phyloP scores from a whole-genome alignment of 2,888 invertebrate genomes.

The Baronia brevicornis region DNA sequence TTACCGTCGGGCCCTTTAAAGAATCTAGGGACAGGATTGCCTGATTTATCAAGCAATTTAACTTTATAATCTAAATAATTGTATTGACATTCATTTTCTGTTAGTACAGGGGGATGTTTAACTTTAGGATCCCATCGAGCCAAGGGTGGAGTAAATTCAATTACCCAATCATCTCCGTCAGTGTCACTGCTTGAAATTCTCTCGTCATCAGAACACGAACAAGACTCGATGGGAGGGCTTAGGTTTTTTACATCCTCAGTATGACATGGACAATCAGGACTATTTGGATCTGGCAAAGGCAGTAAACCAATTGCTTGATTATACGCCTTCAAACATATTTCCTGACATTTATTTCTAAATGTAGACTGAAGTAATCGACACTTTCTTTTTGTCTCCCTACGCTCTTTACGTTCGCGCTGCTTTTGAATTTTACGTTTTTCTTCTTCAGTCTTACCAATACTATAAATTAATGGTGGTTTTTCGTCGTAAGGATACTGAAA shows the following conservation, averaged over 20 bases:
- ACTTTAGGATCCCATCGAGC: constrained; percentile 54
- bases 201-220: constrained; percentile 59
- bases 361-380: constrained; percentile 56
- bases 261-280: constrained; percentile 57
- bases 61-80: constrained; percentile 63
- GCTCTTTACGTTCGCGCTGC: constrained; percentile 52
- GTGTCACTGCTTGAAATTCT: constrained; percentile 54
- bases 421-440: constrained; percentile 49
- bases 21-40: constrained; percentile 55
- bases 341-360: constrained; percentile 62
- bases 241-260: constrained; percentile 27
- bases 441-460: constrained; percentile 58
- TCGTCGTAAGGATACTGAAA: constrained; percentile 67
- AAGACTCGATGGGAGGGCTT: constrained; percentile 50
- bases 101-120: constrained; percentile 42
- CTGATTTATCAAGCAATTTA: constrained; percentile 53
- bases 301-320: constrained; percentile 62
- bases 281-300: constrained; percentile 53
- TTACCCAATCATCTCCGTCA: constrained; percentile 62
- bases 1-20: constrained; percentile 64
- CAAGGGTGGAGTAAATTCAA: constrained; percentile 60
- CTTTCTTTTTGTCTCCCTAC: constrained; percentile 59
- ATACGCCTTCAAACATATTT: constrained; percentile 66
- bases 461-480: constrained; percentile 53
- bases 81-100: constrained; percentile 47